Percentiles rank a stretch among this genome's conserved stretches.
Conservation (phyloP, 1,140 invertebrate species). For the Zaprionus ghesquierei region DNA sequence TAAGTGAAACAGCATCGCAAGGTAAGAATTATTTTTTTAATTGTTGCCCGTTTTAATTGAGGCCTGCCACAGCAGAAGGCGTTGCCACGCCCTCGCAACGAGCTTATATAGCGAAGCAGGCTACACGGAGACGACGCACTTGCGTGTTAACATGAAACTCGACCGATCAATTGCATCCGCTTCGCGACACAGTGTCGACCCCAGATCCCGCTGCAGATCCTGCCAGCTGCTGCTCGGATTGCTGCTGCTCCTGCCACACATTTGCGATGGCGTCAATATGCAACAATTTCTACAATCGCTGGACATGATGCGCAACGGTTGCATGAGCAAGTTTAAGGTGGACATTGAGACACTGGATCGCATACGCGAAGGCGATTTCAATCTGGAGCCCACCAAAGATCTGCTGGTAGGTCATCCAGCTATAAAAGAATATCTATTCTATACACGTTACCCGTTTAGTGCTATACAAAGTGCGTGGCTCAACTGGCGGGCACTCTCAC, state of each 20-base stretch:
- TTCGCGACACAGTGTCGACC: not conserved
- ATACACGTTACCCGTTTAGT: constrained; percentile 28
- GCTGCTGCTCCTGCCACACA: constrained; percentile 24
- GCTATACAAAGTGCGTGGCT: constrained; percentile 76
- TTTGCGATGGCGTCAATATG: constrained; percentile 58
- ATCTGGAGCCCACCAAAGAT: constrained; percentile 46
- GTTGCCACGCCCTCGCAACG: constrained; percentile 1
- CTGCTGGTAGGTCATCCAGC: constrained; percentile 48
- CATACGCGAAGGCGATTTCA: constrained; percentile 62
- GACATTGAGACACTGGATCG: constrained; percentile 51
- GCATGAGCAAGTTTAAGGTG: constrained; percentile 67
- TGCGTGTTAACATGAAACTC: constrained; percentile 22
- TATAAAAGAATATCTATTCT: not conserved
- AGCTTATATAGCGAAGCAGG: constrained; percentile 42
- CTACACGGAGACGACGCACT: constrained; percentile 4
- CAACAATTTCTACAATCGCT: constrained; percentile 71
- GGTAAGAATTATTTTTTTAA: constrained; percentile 11
- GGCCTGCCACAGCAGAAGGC: not conserved
- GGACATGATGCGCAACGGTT: constrained; percentile 76
- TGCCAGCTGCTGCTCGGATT: constrained; percentile 24
- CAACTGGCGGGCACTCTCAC: constrained; percentile 72
- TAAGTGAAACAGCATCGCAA: constrained; percentile 9
- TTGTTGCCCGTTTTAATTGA: constrained; percentile 37
- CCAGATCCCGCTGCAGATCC: not conserved
- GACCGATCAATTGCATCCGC: constrained; percentile 2